phyloP scores from a whole-genome alignment of 2,888 invertebrate genomes.

The Ormyrus thymus region DNA sequence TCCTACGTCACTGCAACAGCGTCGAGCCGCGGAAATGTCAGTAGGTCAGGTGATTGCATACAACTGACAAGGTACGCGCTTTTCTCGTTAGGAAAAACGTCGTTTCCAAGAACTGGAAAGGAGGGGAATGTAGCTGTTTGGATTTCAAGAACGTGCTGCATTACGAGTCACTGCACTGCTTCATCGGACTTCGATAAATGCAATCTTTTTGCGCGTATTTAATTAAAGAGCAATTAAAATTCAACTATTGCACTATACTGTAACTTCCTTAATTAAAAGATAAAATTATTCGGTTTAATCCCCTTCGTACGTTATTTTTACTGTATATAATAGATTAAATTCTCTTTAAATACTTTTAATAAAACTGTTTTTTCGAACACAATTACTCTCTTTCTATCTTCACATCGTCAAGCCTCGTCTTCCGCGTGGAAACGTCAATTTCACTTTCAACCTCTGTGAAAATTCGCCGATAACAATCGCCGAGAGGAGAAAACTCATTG shows the following conservation, averaged over 20 bases:
- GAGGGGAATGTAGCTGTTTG: not conserved
- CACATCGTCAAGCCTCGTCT: not conserved
- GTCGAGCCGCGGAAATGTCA: slow-evolving; percentile 59
- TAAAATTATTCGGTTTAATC: no score
- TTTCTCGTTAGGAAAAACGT: slow-evolving; percentile 66
- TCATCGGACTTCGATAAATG: slow-evolving; percentile 5
- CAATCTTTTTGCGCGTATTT: slow-evolving; percentile 29
- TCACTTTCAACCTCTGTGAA: not conserved
- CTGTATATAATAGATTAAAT: not conserved
- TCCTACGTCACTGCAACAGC: no score
- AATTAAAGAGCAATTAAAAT: slow-evolving; percentile 29
- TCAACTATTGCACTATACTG: not conserved
- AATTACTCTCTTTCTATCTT: slow-evolving; percentile 7
- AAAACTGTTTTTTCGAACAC: not conserved
- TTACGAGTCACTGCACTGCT: slow-evolving; percentile 6
- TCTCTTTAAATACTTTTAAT: not conserved
- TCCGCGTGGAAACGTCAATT: not conserved
- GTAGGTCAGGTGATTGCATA: slow-evolving; percentile 67
- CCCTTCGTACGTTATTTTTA: no score
- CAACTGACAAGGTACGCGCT: slow-evolving; percentile 62
- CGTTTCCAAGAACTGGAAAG: slow-evolving; percentile 5
- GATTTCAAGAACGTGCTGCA: not conserved
- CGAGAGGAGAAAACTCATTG: slow-evolving; percentile 4
- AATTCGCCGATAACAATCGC: slow-evolving; percentile 27
- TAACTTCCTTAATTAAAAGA: no score